Evolutionary conservation across 2,113 vertebrate genomes (phyloP), one percentile per base, ranked within the genome.

Genomic region (Ochotona princeps): DNA sequence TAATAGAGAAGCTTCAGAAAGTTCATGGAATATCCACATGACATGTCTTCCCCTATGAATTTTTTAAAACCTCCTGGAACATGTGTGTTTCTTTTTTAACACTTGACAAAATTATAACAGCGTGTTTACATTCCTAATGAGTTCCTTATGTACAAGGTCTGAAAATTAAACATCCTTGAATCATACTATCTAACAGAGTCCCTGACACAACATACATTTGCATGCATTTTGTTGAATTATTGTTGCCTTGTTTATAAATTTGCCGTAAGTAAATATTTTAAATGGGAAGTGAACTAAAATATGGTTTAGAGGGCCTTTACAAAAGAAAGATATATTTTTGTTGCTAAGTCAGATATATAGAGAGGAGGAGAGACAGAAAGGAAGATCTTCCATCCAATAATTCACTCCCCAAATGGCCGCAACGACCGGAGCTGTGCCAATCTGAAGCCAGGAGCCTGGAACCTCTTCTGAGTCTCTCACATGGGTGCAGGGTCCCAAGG

Each of bases 221-320:
- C 20, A 13, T 51, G 5, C 20, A 15, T 91, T 67, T 72, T 63
- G 54, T 49, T 35, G 8, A 87, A 74, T 74, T 67, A 66, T 4
- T 38, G 75, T 80, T 92, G 79, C 30, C 73, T 91, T 54, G 66
- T 80, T 82, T 78, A 65, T 91, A 87, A 75, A 7, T 92, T 86
- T 87, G 72, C 32, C 69, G 60, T 51, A 87, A 72, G n/a, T 67
- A 75, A 35, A 72, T 70, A 13, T 75, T 95, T 86, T 47, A 91
- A 94, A 83, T 93, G 65, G 91, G 7, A 60, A 87, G 94, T 93
- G 94, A 92, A 84, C 74, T 86, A 79, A 92, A 60, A 51, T 69
- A 6, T 32, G 69, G 0, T 65, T 65, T 70, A 83, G 20, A 28
- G 8, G 20, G 80, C 5, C 30, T 35, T 76, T 72, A 54, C 66